Base-by-base conservation (phyloP, 2,113 vertebrate species). In the Gallinago undulata region DNA sequence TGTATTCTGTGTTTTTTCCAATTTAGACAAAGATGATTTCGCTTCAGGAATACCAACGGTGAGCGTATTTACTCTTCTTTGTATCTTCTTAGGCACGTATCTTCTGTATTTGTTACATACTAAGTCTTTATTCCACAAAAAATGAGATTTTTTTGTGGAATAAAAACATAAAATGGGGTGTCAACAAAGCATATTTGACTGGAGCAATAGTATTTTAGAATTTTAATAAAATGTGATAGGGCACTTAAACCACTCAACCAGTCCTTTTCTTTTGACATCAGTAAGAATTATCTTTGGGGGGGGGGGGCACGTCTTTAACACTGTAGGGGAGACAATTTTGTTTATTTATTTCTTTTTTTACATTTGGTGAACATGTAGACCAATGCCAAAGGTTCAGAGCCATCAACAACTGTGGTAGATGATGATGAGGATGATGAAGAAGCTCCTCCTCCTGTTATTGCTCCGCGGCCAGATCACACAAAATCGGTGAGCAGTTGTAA, bases 391-490 rank as follows among this genome's bases (percentile, higher is more conserved):
- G 98, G 98, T 60, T 97, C 98, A n/a, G 99, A 99, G 85, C 98
- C 98, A 19, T 98, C 98, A 39, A 98, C 98, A 86, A 95, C 95
- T 98, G 98, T 98, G 87, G 97, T 94, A 96, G 99, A 99, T 90
- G 99, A 99, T 68, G 99, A 99, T 7, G 99, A 99, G 4, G 98
- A 98, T 24, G 99, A 99, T 70, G 99, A 99, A 73, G 99, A 99
- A 94, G 78, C 98, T 69, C 98, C 98, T 48, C 99, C 99, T 82
- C 99, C 99, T 41, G 94, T 99, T 87, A 99, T 99, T 95, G 99
- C 99, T 37, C 99, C 99, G 7, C 97, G 99, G 51, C 99, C 99
- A 22, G 99, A 99, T 88, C 98, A 99, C 96, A 99, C 99, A n/a
- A 99, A 99, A 98, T 99, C 99, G 69, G 99, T 99, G 93, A 98